Percentiles rank a stretch among this genome's conserved stretches.
Conservation (phyloP, 2,888 invertebrate species). For the Drosophila sordidapex region DNA sequence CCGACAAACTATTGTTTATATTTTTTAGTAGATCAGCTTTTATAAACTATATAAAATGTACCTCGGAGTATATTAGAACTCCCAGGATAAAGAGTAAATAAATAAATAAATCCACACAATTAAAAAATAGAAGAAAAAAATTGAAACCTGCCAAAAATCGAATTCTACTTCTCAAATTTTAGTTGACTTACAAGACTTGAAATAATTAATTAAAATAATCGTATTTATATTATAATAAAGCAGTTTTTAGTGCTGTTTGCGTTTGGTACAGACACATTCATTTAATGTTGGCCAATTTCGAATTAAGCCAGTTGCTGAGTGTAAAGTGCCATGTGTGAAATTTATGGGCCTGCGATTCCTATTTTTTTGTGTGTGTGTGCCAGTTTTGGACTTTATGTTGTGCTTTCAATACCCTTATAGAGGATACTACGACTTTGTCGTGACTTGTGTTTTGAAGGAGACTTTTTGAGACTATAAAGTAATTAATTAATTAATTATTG, state of each 20-base stretch:
- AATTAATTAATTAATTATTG: background rate
- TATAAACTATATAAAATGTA: background rate
- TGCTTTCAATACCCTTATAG: background rate
- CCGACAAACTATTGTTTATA: background rate
- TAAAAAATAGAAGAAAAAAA: background rate
- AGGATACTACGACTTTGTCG: background rate
- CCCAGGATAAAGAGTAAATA: background rate
- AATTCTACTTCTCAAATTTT: background rate
- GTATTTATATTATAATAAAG: background rate
- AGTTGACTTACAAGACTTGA: background rate
- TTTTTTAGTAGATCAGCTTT: background rate
- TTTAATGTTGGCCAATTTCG: constrained; percentile 27
- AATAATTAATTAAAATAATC: background rate
- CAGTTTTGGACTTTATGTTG: constrained; percentile 12
- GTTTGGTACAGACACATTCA: background rate
- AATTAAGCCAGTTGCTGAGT: constrained; percentile 43
- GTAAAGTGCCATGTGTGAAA: constrained; percentile 50
- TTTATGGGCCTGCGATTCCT: constrained; percentile 32
- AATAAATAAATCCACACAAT: background rate
- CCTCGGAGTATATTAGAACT: background rate
- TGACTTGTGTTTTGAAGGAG: background rate
- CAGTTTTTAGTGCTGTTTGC: background rate
- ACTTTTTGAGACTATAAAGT: background rate
- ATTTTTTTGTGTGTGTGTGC: constrained; percentile 20
- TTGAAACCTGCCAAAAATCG: background rate